Conservation (phyloP, 2,888 invertebrate genomes). For the Drosophila pseudotalamancana region DNA sequence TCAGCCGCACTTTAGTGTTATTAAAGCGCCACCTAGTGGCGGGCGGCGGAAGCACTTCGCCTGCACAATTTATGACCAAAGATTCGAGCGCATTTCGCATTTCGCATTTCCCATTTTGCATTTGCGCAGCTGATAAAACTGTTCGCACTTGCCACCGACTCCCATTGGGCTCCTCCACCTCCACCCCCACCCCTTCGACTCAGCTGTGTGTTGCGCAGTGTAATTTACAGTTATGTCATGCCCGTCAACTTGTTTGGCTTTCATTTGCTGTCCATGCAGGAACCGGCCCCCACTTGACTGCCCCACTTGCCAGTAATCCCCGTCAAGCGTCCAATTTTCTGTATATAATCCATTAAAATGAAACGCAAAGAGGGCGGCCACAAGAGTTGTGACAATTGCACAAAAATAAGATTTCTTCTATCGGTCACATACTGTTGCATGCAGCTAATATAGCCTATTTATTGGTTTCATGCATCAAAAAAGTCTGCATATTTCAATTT, state of each 20-base stretch:
- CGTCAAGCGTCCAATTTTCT: conserved; percentile 55
- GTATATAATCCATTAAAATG: conserved; percentile 56
- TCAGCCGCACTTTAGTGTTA: conserved; percentile 51
- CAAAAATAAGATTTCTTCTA: too few species aligned
- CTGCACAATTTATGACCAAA: conserved; percentile 61
- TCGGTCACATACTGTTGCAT: too few species aligned
- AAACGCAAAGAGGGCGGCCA: conserved; percentile 21
- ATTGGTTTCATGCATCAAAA: too few species aligned
- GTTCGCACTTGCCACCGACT: conserved; percentile 40
- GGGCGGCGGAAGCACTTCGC: conserved; percentile 64
- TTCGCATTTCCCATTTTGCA: conserved; percentile 22
- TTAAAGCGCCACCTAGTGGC: conserved; percentile 54
- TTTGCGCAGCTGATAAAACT: conserved; percentile 52
- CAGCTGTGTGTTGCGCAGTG: conserved; percentile 14
- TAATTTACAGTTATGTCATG: conserved; percentile 56
- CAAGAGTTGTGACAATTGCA: not conserved
- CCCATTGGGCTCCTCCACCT: not conserved
- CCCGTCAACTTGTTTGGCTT: conserved; percentile 72
- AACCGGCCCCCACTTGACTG: conserved; percentile 42
- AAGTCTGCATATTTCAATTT: too few species aligned
- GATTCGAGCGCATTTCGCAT: conserved; percentile 16
- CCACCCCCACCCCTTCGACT: too few species aligned
- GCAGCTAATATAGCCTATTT: too few species aligned
- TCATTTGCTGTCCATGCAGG: conserved; percentile 68
- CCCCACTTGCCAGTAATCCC: conserved; percentile 54